Conservation (phyloP, 2,797 vertebrate species). For the Pyrrhura leucotis region DNA sequence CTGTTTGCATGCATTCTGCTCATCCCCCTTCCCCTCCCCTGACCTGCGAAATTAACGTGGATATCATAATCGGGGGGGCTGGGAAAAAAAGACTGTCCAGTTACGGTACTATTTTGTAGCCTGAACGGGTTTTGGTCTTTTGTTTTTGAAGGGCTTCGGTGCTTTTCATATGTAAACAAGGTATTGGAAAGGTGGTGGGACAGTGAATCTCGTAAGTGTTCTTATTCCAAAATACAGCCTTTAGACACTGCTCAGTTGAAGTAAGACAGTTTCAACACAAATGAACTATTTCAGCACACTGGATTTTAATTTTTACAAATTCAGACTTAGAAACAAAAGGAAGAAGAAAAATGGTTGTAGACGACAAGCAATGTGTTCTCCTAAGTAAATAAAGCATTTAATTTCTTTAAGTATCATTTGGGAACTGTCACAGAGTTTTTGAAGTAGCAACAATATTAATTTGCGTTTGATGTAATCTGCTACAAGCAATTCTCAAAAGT, state of each 20-base stretch:
- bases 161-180: not conserved
- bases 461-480: not conserved
- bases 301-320: not conserved
- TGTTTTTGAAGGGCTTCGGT: not conserved
- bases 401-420: not conserved
- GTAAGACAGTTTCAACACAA: not conserved
- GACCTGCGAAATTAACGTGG: not conserved
- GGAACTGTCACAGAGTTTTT: not conserved
- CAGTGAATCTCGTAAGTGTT: not conserved
- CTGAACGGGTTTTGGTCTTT: not conserved
- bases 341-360: not conserved
- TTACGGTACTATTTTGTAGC: not conserved
- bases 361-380: not conserved
- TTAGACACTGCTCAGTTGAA: not conserved
- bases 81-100: not conserved
- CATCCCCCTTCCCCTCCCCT: not conserved
- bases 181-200: not conserved
- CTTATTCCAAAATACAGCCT: not conserved
- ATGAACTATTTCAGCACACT: not conserved
- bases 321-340: not conserved
- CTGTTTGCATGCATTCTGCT: not conserved
- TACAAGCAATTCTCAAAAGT: not conserved
- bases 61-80: not conserved
- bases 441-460: not conserved
- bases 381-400: not conserved